Conservation (phyloP, 2,888 invertebrate species). For the Lasioglossum villosulum region DNA sequence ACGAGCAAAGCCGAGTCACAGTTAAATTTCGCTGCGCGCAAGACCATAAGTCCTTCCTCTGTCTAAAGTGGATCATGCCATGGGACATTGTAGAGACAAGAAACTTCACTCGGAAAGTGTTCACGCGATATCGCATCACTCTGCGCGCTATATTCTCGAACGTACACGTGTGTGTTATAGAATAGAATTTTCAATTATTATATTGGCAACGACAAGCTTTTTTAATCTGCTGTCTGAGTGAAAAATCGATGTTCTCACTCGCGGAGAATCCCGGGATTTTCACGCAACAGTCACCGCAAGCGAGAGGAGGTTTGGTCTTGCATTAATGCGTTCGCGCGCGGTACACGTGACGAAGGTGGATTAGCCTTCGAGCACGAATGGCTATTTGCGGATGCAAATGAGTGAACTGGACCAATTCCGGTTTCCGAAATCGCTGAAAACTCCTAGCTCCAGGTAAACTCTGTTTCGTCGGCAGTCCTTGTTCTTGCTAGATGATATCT, state of each 20-base stretch:
- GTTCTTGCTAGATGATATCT: background rate
- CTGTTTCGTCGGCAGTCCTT: background rate
- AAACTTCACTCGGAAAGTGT: constrained; percentile 86
- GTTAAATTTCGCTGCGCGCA: constrained; percentile 87
- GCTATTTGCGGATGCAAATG: constrained; percentile 49
- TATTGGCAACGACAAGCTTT: background rate
- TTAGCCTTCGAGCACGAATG: constrained; percentile 33
- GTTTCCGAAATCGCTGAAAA: background rate
- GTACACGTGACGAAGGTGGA: constrained; percentile 16
- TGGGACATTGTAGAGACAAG: constrained; percentile 88
- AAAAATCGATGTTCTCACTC: background rate
- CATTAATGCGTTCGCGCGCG: constrained; percentile 23
- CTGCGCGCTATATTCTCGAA: constrained; percentile 86
- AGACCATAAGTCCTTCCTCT: constrained; percentile 76
- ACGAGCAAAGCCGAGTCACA: constrained; percentile 87
- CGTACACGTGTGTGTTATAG: too few relatives aligned
- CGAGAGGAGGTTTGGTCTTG: constrained; percentile 9
- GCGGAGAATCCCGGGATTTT: background rate
- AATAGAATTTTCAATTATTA: background rate
- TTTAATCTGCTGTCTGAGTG: background rate
- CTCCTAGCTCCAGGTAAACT: background rate
- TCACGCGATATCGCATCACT: constrained; percentile 87
- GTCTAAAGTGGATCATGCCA: constrained; percentile 88
- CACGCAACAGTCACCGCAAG: background rate
- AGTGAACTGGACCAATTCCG: background rate